A percentile compares a stretch with the other conserved stretches of the same genome.
These are phyloP conservation scores for Gymnopithys bicolor DNA, from an alignment of 2,797 vertebrate species.

Conservation along the genomic window DNA sequence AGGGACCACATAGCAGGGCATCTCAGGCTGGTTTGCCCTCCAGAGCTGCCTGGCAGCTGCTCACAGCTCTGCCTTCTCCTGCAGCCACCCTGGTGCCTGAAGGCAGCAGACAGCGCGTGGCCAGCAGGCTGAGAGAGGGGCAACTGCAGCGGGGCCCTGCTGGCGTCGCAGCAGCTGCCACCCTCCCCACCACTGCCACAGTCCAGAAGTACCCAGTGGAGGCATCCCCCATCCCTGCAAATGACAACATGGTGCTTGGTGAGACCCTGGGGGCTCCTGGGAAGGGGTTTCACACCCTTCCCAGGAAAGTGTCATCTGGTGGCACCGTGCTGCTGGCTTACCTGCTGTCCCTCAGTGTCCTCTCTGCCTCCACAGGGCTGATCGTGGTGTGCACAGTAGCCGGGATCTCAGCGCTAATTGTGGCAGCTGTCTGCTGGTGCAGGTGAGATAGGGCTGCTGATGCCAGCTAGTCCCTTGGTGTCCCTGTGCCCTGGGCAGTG, in stretches of 20 bases:
- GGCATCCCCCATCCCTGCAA: slow-evolving; percentile 59
- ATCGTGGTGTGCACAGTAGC: slow-evolving; percentile 82
- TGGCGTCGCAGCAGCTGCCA: not conserved
- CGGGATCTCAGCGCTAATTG: slow-evolving; percentile 77
- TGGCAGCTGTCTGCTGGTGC: slow-evolving; percentile 87
- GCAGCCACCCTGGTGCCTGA: not conserved
- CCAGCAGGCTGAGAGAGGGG: not conserved
- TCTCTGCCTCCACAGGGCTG: slow-evolving; percentile 79
- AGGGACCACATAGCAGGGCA: rapidly evolving
- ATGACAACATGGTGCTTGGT: slow-evolving; percentile 83
- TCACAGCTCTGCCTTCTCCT: not conserved
- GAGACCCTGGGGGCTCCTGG: slow-evolving; percentile 18
- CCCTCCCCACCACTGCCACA: slow-evolving; percentile 7
- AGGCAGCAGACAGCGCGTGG: not conserved
- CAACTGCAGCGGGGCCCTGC: not conserved
- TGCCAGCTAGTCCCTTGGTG: not conserved
- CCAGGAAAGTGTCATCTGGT: not conserved
- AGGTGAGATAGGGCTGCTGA: slow-evolving; percentile 77
- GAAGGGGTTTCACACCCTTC: not conserved
- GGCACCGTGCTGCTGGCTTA: not conserved
- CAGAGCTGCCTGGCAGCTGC: rapidly evolving
- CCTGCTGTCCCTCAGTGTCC: not conserved
- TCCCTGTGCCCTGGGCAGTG: not conserved
- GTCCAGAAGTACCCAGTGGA: slow-evolving; percentile 75
- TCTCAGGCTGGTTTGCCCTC: not conserved